Evolutionary conservation across 1,140 invertebrate genomes (phyloP), one percentile per base, ranked within the genome.

Genomic region (Pseudomyrmex flavicornis): DNA sequence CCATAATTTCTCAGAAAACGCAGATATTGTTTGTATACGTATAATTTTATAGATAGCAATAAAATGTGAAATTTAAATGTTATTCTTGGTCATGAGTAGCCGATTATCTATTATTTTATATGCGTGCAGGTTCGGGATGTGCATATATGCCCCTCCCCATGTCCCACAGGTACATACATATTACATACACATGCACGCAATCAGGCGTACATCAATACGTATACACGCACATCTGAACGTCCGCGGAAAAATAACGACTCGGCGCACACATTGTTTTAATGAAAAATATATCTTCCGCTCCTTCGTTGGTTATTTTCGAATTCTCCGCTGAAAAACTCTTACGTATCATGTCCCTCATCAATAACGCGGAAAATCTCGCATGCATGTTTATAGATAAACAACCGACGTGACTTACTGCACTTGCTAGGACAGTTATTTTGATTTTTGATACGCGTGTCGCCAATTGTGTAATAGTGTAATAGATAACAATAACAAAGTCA

Each of bases 321-420:
- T 72, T 22, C 66, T 46, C 54, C 10, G 44, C 15, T 72, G 44
- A 80, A 80, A 80, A 80, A 80, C 44, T 70, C 54, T 70, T 66
- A 70, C 76, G 76, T 80, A 80, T 54, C 44, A 7, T 22, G 15
- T 12, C 76, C 44, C 44, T 17, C 54, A 66, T 79, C 76, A 59
- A 70, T 79, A 79, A 59, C 76, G 76, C 56, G 65, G 76, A 59
- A 70, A 79, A 72, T 59, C 17, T 46, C 54, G 76, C 66, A 54
- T 70, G 54, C 44, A 70, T 59, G 70, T 59, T 80, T 80, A 59
- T 70, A 50, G 76, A 80, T 70, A 80, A 80, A 80, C 44, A 80
- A 80, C n/a, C 26, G 48, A 22, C 74, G 20, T 12, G 35, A 35
- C 63, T 56, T 22, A 12, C 17, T 8, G 46, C 20, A 65, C 2